phyloP scores from a whole-genome alignment of 1,140 invertebrate species.

The Leptopilina boulardi region DNA sequence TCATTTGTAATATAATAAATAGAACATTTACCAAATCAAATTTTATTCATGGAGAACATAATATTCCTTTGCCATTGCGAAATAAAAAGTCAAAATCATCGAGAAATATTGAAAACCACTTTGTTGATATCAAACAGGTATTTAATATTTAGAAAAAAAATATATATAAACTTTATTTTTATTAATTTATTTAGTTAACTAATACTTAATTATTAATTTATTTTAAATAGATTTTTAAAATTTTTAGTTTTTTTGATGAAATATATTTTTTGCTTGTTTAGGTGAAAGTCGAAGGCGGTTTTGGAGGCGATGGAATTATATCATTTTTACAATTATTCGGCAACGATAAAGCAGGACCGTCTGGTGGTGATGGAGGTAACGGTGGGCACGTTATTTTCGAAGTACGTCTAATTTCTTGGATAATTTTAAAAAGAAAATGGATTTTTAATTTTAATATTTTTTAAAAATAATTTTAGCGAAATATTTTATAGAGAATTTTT shows the following conservation, averaged over 20 bases:
- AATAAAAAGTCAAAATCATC: slow-evolving; percentile 77
- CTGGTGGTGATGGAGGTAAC: slow-evolving; percentile 97
- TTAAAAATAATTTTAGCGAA: background rate
- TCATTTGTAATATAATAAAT: background rate
- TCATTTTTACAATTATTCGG: slow-evolving; percentile 87
- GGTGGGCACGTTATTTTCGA: slow-evolving; percentile 97
- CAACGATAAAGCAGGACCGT: slow-evolving; percentile 93
- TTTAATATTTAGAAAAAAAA: background rate
- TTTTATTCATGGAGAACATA: slow-evolving; percentile 13
- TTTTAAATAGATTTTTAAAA: slow-evolving; percentile 31
- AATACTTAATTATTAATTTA: too few relatives aligned
- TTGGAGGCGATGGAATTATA: slow-evolving; percentile 94
- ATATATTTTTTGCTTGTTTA: slow-evolving; percentile 46
- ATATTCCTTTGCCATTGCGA: slow-evolving; percentile 67
- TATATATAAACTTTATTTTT: too few relatives aligned
- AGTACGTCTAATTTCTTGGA: slow-evolving; percentile 69
- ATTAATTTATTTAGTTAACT: too few relatives aligned
- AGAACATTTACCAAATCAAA: background rate
- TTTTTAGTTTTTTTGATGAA: slow-evolving; percentile 11
- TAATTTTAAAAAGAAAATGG: too few relatives aligned
- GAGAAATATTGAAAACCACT: slow-evolving; percentile 75
- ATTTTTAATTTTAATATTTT: slow-evolving; percentile 34
- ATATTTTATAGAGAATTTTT: background rate
- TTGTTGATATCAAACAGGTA: slow-evolving; percentile 81
- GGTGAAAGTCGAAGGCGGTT: slow-evolving; percentile 84